These are phyloP conservation scores for Penaeus japonicus DNA, from an alignment of 1,140 invertebrate genomes.

Conservation along the genomic window DNA sequence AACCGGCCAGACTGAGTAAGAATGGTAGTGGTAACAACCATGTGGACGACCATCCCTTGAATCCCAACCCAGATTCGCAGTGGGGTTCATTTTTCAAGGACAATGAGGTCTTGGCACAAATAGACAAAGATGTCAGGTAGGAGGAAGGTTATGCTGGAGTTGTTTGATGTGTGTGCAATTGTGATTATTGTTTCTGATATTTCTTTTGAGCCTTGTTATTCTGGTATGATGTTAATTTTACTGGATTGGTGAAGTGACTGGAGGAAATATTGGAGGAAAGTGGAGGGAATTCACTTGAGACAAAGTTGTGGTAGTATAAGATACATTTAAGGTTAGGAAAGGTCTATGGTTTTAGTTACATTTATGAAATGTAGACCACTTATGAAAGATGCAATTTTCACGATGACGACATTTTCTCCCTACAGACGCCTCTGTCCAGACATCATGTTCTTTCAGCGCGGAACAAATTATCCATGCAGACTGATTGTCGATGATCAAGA, in stretches of 20 bases:
- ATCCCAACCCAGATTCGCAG: constrained; percentile 89
- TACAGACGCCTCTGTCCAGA: constrained; percentile 90
- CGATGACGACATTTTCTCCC: constrained; percentile 41
- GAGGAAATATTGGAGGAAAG: too few relatives aligned
- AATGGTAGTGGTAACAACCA: constrained; percentile 51
- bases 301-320: too few relatives aligned
- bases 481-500: constrained; percentile 68
- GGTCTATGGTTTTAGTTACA: too few relatives aligned
- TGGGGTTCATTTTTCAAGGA: constrained; percentile 96
- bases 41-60: constrained; percentile 85
- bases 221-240: too few relatives aligned
- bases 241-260: too few relatives aligned
- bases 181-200: neutral
- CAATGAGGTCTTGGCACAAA: constrained; percentile 90
- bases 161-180: neutral
- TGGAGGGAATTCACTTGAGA: too few relatives aligned
- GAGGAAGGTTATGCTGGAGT: constrained; percentile 29
- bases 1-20: constrained; percentile 70
- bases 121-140: constrained; percentile 94
- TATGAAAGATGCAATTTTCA: neutral
- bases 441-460: constrained; percentile 95
- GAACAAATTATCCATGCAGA: constrained; percentile 84
- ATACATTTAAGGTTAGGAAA: too few relatives aligned
- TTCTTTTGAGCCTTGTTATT: neutral
- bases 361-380: neutral